Base-by-base conservation (phyloP, 2,888 invertebrate genomes). In the Acleris sparsana region DNA sequence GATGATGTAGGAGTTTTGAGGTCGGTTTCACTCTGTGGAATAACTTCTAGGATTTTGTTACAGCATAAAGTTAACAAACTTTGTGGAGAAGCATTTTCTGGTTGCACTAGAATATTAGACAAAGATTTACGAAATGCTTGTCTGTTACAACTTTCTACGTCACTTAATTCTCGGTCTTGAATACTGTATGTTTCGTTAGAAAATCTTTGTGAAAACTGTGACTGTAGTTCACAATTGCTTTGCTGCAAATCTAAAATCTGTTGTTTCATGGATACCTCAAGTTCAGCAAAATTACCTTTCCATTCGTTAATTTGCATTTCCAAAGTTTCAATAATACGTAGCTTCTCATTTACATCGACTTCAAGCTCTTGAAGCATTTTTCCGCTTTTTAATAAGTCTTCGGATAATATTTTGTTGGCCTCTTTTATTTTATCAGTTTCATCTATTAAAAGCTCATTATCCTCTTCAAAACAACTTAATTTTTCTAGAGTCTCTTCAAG, bases 51-150 rank as follows among this genome's bases (percentile, higher is more conserved):
- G 58, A 90, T 82, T 77, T 71, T 87, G 65, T 85, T 82, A 69
- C 82, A 88, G 69, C 88, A 87, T 67, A 90, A 83, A 29, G 83
- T 87, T 43, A 84, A 67, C n/a, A 92, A 77, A 72, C 86, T 90
- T 48, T 79, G 83, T 16, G 89, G 88, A n/a, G 83, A 79, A 39
- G 75, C 72, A 3, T 70, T 68, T 65, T 78, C 77, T 25, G 49
- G 33, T 52, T 67, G 60, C 25, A 71, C 68, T 44, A 63, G 66
- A 39, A 66, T 33, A 48, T 70, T 71, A 29, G 59, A 55, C 33
- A 70, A 9, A 16, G 59, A 70, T 56, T 71, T 71, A 39, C 61
- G 65, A 55, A 58, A 49, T 11, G 39, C 13, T 56, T 29, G 49
- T 39, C 13, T 53, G 17, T 70, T 64, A 62, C 70, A 29, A 61